phyloP scores from a whole-genome alignment of 1,140 invertebrate species.

The Panulirus ornatus region DNA sequence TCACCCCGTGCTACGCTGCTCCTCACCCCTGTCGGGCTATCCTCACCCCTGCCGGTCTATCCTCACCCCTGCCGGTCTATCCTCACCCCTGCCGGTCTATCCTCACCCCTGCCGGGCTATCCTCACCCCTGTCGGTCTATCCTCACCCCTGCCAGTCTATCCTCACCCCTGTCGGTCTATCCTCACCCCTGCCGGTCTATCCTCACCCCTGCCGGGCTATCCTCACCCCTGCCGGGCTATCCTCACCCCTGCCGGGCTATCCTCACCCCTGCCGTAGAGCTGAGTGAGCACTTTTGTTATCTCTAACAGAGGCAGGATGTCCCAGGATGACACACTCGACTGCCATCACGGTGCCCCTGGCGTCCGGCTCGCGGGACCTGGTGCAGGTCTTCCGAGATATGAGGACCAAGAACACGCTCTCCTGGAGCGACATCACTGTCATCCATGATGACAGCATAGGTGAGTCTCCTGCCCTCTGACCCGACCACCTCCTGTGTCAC shows the following conservation, averaged over 20 bases:
- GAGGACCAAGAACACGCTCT: slow-evolving; percentile 81
- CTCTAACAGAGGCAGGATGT: slow-evolving; percentile 83
- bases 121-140: not conserved
- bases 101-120: not conserved
- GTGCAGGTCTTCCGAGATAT: slow-evolving; percentile 87
- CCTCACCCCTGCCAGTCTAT: not conserved
- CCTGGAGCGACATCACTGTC: slow-evolving; percentile 85
- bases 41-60: not conserved
- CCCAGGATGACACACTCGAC: slow-evolving; percentile 83
- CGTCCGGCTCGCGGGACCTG: slow-evolving; percentile 83
- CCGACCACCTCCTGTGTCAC: too few species aligned
- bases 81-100: slow-evolving; percentile 32
- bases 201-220: not conserved
- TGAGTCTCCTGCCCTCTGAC: slow-evolving; percentile 80
- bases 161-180: not conserved
- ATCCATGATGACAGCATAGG: slow-evolving; percentile 86
- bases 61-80: not conserved
- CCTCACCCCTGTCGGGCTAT: not conserved
- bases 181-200: not conserved
- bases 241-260: too few species aligned
- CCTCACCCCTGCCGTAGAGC: not conserved
- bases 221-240: not conserved
- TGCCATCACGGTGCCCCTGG: slow-evolving; percentile 85
- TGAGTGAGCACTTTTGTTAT: not conserved
- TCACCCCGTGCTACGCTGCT: not conserved